These are phyloP conservation scores for Alca torda DNA, from an alignment of 2,797 vertebrate genomes.

Conservation along the genomic window DNA sequence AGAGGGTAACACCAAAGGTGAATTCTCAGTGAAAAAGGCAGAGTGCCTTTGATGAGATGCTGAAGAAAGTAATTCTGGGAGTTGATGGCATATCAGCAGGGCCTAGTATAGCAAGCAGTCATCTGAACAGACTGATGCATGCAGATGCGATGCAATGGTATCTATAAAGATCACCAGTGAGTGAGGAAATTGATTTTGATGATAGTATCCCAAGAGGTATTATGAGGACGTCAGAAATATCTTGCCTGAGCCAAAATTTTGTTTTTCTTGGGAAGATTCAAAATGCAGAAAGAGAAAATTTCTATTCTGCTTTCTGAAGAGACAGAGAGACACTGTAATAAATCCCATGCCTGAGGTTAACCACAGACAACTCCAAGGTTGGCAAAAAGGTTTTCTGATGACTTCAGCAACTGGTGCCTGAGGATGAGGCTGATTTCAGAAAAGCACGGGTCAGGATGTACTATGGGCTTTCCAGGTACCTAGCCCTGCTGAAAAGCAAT, in stretches of 20 bases:
- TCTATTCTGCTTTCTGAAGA: not conserved
- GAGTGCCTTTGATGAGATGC: not conserved
- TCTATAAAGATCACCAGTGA: not conserved
- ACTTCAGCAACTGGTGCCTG: not conserved
- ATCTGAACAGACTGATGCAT: not conserved
- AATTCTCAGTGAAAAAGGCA: not conserved
- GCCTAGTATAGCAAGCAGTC: not conserved
- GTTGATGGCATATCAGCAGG: not conserved
- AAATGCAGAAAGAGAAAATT: not conserved
- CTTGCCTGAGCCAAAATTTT: not conserved
- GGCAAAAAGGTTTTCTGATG: not conserved
- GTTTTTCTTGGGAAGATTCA: not conserved
- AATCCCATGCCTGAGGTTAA: not conserved
- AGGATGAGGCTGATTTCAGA: not conserved
- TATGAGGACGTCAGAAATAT: not conserved
- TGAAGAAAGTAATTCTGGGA: not conserved
- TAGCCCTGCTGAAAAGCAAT: not conserved
- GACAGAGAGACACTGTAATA: not conserved
- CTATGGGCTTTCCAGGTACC: not conserved
- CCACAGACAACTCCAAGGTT: not conserved
- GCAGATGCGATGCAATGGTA: not conserved
- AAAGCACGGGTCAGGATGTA: not conserved
- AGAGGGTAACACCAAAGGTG: not conserved
- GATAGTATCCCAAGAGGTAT: not conserved
- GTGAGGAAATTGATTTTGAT: not conserved